These are phyloP conservation scores for Galendromus occidentalis DNA, from an alignment of 1,140 invertebrate species.

Conservation along the genomic window DNA sequence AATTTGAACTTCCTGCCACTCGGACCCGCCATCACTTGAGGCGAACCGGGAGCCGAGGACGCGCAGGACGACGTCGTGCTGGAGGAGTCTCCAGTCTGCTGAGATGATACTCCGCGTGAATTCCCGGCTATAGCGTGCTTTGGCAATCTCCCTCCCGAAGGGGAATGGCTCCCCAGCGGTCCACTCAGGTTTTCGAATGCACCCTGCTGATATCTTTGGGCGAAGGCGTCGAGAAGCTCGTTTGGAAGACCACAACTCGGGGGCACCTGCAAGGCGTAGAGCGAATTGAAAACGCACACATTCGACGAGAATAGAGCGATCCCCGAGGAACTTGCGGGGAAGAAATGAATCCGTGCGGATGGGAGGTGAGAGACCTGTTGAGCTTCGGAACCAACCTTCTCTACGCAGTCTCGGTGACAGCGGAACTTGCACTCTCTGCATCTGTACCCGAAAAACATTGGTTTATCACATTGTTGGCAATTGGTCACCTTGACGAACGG, in stretches of 20 bases:
- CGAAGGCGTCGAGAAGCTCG: slow-evolving; percentile 53
- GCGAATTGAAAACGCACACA: background rate
- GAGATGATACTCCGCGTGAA: slow-evolving; percentile 1
- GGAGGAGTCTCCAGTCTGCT: slow-evolving; percentile 44
- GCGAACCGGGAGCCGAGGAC: slow-evolving; percentile 83
- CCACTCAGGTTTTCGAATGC: slow-evolving; percentile 3
- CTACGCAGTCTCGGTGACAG: slow-evolving; percentile 72
- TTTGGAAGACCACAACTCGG: slow-evolving; percentile 71
- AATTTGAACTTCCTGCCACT: slow-evolving; percentile 54
- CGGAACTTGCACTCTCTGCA: slow-evolving; percentile 92
- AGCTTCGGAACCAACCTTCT: slow-evolving; percentile 35
- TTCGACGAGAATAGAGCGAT: background rate
- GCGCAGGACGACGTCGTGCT: slow-evolving; percentile 89
- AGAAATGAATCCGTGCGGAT: background rate
- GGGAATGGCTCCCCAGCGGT: slow-evolving; percentile 16
- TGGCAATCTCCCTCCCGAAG: slow-evolving; percentile 4
- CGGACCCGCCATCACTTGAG: slow-evolving; percentile 29
- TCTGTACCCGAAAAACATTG: slow-evolving; percentile 70
- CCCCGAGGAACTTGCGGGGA: background rate
- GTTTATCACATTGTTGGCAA: slow-evolving; percentile 74
- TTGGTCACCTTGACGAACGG: slow-evolving; percentile 67
- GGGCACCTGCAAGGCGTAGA: slow-evolving; percentile 32
- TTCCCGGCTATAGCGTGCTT: background rate
- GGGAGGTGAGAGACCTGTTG: background rate
- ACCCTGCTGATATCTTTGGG: slow-evolving; percentile 23